Evolutionary conservation across 2,113 vertebrate species (phyloP).

Genomic region (Erythrolamprus reginae): DNA sequence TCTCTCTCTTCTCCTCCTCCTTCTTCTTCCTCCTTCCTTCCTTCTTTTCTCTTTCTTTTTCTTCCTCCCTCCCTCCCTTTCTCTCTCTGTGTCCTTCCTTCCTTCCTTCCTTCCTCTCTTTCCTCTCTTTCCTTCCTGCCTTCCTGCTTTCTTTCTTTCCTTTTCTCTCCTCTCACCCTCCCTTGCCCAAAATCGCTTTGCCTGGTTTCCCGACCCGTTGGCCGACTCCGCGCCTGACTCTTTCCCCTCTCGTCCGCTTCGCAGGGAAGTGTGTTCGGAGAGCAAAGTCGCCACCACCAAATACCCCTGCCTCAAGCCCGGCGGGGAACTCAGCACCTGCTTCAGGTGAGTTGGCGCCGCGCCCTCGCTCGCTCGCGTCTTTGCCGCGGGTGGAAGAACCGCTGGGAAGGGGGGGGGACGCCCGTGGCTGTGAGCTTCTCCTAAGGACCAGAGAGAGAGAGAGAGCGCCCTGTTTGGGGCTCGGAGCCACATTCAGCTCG

Average conservation of each 20-base stretch:
- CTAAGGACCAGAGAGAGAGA: background rate
- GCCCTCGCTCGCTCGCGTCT: background rate
- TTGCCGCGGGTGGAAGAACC: accelerated
- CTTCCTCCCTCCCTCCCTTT: no score
- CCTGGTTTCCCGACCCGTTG: no score
- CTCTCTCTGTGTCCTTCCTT: no score
- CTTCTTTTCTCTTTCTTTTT: background rate
- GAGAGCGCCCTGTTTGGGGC: background rate
- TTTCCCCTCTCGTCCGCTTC: background rate
- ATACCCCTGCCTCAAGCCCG: slow-evolving; percentile 85
- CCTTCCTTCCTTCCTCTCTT: no score
- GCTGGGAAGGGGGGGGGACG: no score
- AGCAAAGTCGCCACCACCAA: slow-evolving; percentile 85
- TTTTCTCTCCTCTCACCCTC: no score
- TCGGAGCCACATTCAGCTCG: background rate
- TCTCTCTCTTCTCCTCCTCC: no score
- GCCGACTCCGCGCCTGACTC: no score
- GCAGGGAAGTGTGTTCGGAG: slow-evolving; percentile 85
- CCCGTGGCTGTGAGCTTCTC: background rate
- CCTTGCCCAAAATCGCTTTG: no score
- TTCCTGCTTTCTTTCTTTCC: background rate
- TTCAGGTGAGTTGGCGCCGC: slow-evolving; percentile 77
- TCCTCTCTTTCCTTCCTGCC: background rate
- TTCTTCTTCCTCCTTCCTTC: background rate
- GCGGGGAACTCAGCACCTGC: slow-evolving; percentile 86